Base-by-base conservation (phyloP, 2,797 vertebrate genomes). In the Sebastes trivittatus region DNA sequence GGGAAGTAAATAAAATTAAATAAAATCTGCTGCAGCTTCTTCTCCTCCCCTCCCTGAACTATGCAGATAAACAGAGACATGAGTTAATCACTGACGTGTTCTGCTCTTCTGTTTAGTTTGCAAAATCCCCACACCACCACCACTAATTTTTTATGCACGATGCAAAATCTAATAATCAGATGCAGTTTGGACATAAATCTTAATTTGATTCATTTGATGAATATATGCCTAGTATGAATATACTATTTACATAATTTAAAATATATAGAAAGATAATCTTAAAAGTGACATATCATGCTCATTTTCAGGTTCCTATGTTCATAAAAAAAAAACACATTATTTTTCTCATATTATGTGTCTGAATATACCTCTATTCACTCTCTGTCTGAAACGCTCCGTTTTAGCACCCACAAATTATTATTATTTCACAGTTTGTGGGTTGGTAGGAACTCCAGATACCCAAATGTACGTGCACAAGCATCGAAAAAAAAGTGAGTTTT, bases 11-110 rank as follows among this genome's bases (percentile, higher is more conserved):
- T 54, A 69, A 34, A 59, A 54, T 29, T 23, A 56, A 72, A 79
- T 49, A 11, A 63, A 32, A 56, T 34, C 68, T 46, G n/a, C 72
- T 46, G n/a, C 72, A 82, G 78, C 84, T 23, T 76, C 70, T 42
- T 23, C 38, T 22, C 52, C 32, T 59, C 49, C 42, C 42, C 29
- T 32, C 49, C 54, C 25, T 61, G 32, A 29, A 72, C 11, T 7
- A 1, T 25, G 22, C 55, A 61, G 5, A 72, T 58, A 77, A 75
- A 76, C 55, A 69, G 1, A 14, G 2, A 59, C 52, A 54, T 2
- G 1, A 72, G 22, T 11, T 11, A 14, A n/a, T 60, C 56, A 11
- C 25, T 32, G 3, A 42, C 2, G 9, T 54, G 38, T 38, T 71
- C 65, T 36, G 4, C 22, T 54, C 22, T 22, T 68, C 18, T 55